Percentiles rank a stretch among this genome's conserved stretches.
Evolutionary conservation across 1,140 invertebrate genomes (phyloP).

Genomic region (Lutraria rhynchaena): DNA sequence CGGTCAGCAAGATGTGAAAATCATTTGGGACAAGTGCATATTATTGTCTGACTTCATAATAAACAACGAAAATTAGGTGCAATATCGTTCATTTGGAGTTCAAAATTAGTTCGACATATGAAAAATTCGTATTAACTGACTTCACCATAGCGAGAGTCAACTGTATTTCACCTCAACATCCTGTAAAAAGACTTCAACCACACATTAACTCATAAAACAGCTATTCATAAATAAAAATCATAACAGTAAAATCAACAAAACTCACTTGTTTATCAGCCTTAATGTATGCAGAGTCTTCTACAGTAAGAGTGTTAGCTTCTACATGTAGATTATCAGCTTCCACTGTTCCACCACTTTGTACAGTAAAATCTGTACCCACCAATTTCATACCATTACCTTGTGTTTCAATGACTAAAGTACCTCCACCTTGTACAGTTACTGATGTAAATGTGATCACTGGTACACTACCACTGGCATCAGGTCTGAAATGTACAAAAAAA

Average conservation of each 20-base stretch:
- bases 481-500: conserved; percentile 15
- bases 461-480: neutral
- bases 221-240: too few species aligned
- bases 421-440: conserved; percentile 69
- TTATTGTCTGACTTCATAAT: too few species aligned
- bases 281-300: conserved; percentile 67
- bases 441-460: conserved; percentile 63
- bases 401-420: conserved; percentile 65
- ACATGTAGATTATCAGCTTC: conserved; percentile 64
- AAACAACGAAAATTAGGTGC: too few species aligned
- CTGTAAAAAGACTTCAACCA: too few species aligned
- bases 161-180: too few species aligned
- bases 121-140: too few species aligned
- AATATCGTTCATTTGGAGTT: too few species aligned
- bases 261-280: conserved; percentile 66
- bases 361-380: conserved; percentile 62
- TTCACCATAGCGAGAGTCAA: too few species aligned
- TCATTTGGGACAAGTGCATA: too few species aligned
- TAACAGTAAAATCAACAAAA: neutral
- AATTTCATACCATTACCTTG: conserved; percentile 61
- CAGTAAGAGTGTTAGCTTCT: conserved; percentile 54
- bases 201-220: neutral
- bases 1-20: too few species aligned
- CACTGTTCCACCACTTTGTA: conserved; percentile 70
- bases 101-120: too few species aligned